Conservation (phyloP, 2,888 invertebrate species). For the Eubasilissa splendida region DNA sequence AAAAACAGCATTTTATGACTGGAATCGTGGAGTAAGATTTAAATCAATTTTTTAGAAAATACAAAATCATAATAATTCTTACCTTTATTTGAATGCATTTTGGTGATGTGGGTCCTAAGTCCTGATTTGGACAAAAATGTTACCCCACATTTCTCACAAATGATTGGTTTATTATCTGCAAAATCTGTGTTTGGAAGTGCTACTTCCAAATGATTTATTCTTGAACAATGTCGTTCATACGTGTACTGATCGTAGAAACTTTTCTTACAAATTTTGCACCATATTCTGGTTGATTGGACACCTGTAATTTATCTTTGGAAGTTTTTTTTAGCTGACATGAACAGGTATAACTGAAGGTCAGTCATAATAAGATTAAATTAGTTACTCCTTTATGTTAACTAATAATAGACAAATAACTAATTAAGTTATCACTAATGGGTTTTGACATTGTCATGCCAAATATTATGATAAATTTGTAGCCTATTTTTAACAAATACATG, state of each 20-base stretch:
- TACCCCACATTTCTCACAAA: slow-evolving; percentile 54
- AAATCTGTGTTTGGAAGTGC: slow-evolving; percentile 20
- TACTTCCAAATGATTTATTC: slow-evolving; percentile 48
- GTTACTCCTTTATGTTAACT: no score
- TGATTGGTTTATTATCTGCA: slow-evolving; percentile 39
- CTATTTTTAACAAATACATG: no score
- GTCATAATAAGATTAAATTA: no score
- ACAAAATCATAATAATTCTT: not conserved
- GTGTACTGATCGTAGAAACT: slow-evolving; percentile 49
- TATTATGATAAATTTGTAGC: no score
- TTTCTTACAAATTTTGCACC: slow-evolving; percentile 51
- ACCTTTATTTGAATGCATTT: slow-evolving; percentile 51
- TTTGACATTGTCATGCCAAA: no score
- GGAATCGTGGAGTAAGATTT: no score
- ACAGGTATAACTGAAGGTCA: no score
- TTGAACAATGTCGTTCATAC: slow-evolving; percentile 49
- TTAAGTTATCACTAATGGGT: no score
- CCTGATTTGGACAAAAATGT: slow-evolving; percentile 46
- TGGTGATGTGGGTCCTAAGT: slow-evolving; percentile 44
- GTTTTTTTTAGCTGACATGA: no score
- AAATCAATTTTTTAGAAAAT: no score
- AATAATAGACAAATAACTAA: no score
- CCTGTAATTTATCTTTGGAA: not conserved
- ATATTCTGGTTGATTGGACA: slow-evolving; percentile 25
- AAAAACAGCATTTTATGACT: no score